Base-by-base conservation (phyloP, 2,888 invertebrate genomes). In the Drepana falcataria region DNA sequence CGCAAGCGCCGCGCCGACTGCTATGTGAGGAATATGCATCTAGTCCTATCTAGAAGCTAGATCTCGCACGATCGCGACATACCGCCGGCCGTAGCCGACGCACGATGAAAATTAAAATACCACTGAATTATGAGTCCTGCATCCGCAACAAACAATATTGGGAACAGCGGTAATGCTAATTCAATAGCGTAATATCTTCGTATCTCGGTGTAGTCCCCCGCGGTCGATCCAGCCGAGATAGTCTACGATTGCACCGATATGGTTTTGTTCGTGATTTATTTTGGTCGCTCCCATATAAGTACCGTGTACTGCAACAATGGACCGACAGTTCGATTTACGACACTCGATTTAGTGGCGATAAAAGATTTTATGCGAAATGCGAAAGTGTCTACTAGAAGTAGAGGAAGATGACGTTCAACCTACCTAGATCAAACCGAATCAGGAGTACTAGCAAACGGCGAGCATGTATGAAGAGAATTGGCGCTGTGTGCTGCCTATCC, bases 231-330 rank as follows among this genome's bases (percentile, higher is more conserved):
- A 69, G 53, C 69, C 57, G 75, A 77, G 85, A 87, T 88, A 86
- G 81, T 81, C 83, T 82, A 79, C 83, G 87, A 87, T 87, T 79
- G 79, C 71, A 74, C 87, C 83, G 89, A 89, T 90, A 89, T 87
- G 87, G 87, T 83, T 81, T 76, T 75, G 80, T 76, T 88, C 88
- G 89, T 89, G 90, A 90, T 91, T 90, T 90, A 90, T 90, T 88
- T 88, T 78, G 81, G 85, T 77, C 85, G 83, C 84, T 81, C 75
- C 89, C 91, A 86, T 89, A 89, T 89, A 89, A 87, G 89, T 78
- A 75, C 77, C 68, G 79, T 80, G 78, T 81, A 81, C 79, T 66
- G 81, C 82, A 88, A 90, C 91, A 91, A 90, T 91, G 88, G 87
- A 59, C 73, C 71, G 72, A 66, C 70, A 73, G 75, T 76, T 78